A percentile compares a stretch with the other conserved stretches of the same genome.
phyloP scores from a whole-genome alignment of 2,888 invertebrate genomes.

The Melanchra persicariae region DNA sequence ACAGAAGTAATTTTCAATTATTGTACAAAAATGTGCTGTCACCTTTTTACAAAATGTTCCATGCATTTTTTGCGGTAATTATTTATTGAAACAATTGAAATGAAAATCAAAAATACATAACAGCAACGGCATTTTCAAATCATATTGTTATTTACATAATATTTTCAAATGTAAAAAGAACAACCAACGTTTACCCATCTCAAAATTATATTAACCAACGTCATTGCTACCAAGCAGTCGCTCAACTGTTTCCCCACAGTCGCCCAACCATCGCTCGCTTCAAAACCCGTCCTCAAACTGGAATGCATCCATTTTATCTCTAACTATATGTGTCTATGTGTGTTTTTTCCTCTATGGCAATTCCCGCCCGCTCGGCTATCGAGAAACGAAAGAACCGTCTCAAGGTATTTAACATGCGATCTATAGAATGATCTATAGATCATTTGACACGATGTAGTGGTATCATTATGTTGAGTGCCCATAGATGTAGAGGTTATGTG shows the following conservation, averaged over 20 bases:
- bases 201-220: background rate
- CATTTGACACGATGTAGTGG: constrained; percentile 82
- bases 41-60: background rate
- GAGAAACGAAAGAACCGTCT: constrained; percentile 91
- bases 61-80: background rate
- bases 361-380: constrained; percentile 92
- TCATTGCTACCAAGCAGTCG: background rate
- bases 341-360: constrained; percentile 94
- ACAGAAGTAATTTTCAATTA: background rate
- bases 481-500: constrained; percentile 88
- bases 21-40: background rate
- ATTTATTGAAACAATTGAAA: background rate
- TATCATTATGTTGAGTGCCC: constrained; percentile 84
- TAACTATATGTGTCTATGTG: constrained; percentile 92
- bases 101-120: background rate
- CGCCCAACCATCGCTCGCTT: constrained; percentile 52
- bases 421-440: constrained; percentile 66
- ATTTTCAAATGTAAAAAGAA: background rate
- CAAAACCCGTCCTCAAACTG: constrained; percentile 59
- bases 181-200: background rate
- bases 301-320: constrained; percentile 91
- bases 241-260: constrained; percentile 17
- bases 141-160: background rate
- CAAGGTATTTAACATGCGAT: constrained; percentile 86
- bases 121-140: background rate